These are phyloP conservation scores for Labeo calbasu DNA, from an alignment of 2,797 vertebrate genomes.

Conservation along the genomic window DNA sequence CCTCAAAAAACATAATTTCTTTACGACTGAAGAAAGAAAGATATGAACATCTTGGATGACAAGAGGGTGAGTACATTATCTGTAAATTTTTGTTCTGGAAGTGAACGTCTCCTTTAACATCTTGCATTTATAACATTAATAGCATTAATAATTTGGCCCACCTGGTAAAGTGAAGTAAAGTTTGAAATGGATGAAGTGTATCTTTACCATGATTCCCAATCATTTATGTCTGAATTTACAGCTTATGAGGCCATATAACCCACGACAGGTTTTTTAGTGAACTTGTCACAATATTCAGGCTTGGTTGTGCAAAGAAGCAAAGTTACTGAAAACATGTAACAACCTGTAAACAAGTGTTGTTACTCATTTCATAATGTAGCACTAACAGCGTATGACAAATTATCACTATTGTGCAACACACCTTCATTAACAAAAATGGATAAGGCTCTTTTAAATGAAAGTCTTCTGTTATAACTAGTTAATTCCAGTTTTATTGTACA, in stretches of 20 bases:
- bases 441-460: not conserved
- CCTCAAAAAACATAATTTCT: too few species aligned
- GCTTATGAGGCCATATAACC: not conserved
- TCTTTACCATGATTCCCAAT: not conserved
- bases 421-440: not conserved
- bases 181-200: not conserved
- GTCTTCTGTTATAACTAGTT: not conserved
- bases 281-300: not conserved
- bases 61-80: too few species aligned
- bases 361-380: not conserved
- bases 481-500: not conserved
- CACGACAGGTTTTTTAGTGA: not conserved
- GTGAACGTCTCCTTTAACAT: not conserved
- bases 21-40: too few species aligned
- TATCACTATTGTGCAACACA: not conserved
- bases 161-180: not conserved
- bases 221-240: not conserved
- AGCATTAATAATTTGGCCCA: not conserved
- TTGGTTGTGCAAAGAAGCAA: too few species aligned
- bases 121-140: not conserved
- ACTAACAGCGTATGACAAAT: not conserved
- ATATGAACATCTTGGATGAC: too few species aligned
- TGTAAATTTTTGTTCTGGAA: too few species aligned
- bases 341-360: not conserved
- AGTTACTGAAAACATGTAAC: not conserved